Evolutionary conservation across 2,797 vertebrate genomes (phyloP).

Genomic region (Chelon auratus): DNA sequence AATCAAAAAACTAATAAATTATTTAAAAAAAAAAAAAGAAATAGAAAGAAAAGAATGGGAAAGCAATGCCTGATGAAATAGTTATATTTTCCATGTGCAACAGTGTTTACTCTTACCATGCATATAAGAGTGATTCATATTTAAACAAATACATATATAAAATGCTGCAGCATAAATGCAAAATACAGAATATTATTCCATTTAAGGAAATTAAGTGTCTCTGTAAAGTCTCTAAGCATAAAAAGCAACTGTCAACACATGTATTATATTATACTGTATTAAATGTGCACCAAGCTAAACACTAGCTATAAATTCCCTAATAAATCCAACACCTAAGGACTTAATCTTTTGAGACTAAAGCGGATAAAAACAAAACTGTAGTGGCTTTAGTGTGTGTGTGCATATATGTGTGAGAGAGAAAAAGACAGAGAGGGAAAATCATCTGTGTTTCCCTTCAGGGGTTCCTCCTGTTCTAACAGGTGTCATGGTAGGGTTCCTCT

Average conservation of each 20-base stretch:
- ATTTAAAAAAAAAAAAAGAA: constrained; percentile 45
- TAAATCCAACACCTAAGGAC: background rate
- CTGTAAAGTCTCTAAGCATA: background rate
- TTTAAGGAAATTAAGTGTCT: background rate
- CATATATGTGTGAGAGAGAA: constrained; percentile 3
- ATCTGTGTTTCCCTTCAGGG: constrained; percentile 78
- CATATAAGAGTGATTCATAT: background rate
- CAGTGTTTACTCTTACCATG: background rate
- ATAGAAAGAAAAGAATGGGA: constrained; percentile 1
- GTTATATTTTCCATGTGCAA: constrained; percentile 48
- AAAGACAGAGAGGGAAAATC: constrained; percentile 51
- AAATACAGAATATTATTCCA: background rate
- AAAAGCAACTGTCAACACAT: background rate
- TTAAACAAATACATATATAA: background rate
- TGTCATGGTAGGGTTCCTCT: constrained; percentile 91
- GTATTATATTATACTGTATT: constrained; percentile 5
- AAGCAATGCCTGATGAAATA: constrained; percentile 34
- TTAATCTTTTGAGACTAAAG: constrained; percentile 10
- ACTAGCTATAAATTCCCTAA: background rate
- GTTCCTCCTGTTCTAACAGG: constrained; percentile 85
- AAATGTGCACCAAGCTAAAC: background rate
- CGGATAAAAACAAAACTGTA: constrained; percentile 14
- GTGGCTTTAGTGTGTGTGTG: constrained; percentile 16
- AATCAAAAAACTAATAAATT: constrained; percentile 20
- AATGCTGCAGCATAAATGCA: background rate